Evolutionary conservation across 1,140 invertebrate genomes (phyloP).

Genomic region (Pinna nobilis): DNA sequence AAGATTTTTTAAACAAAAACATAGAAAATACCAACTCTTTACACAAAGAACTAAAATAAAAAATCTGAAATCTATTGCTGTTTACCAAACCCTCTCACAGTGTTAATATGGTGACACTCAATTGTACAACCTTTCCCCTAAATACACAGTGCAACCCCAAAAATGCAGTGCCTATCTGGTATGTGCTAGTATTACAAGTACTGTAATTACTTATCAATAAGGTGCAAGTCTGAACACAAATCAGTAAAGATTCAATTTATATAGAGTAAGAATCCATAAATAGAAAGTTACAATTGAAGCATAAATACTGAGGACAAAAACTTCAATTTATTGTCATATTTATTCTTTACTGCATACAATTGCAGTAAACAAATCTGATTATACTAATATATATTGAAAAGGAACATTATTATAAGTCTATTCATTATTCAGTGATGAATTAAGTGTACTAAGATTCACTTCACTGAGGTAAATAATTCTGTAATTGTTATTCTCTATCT

Average conservation of each 20-base stretch:
- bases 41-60: too few relatives aligned
- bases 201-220: constrained; percentile 1
- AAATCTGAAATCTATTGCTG: too few relatives aligned
- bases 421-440: background rate
- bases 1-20: too few relatives aligned
- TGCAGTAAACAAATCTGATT: background rate
- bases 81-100: too few relatives aligned
- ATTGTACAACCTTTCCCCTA: constrained; percentile 13
- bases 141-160: constrained; percentile 5
- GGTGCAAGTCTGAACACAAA: background rate
- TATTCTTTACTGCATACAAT: background rate
- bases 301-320: background rate
- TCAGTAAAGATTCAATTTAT: too few relatives aligned
- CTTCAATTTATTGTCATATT: background rate
- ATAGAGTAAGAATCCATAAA: too few relatives aligned
- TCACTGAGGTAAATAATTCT: too few relatives aligned
- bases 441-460: too few relatives aligned
- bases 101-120: too few relatives aligned
- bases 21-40: too few relatives aligned
- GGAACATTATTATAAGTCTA: background rate
- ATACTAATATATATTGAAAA: background rate
- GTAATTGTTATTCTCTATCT: too few relatives aligned
- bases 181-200: constrained; percentile 1
- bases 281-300: too few relatives aligned
- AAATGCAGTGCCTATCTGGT: constrained; percentile 26